phyloP scores from a whole-genome alignment of 2,113 vertebrate species.

The Stigmatopora argus region DNA sequence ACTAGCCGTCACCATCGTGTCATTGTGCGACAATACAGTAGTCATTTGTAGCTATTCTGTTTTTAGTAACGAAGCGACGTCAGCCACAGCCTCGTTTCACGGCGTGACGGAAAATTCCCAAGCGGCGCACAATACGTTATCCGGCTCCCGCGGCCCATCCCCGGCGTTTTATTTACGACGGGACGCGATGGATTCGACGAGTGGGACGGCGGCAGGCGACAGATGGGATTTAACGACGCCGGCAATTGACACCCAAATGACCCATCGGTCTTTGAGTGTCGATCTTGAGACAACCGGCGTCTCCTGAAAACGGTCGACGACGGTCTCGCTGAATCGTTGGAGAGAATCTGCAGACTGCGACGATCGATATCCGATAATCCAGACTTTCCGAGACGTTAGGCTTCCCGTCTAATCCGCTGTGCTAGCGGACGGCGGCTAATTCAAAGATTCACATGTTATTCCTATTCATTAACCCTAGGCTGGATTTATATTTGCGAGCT shows the following conservation, averaged over 20 bases:
- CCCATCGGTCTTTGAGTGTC: not conserved
- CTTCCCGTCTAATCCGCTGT: slow-evolving; percentile 19
- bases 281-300: not conserved
- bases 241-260: not conserved
- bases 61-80: not conserved
- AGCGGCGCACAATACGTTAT: not conserved
- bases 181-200: slow-evolving; percentile 24
- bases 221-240: slow-evolving; percentile 16
- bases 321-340: slow-evolving; percentile 18
- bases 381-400: slow-evolving; percentile 20
- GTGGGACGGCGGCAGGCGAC: slow-evolving; percentile 7
- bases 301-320: not conserved
- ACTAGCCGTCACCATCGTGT: not conserved
- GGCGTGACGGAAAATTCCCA: slow-evolving; percentile 16
- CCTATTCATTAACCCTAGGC: slow-evolving; percentile 33
- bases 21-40: not conserved
- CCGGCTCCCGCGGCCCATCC: not conserved
- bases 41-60: not conserved
- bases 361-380: slow-evolving; percentile 56
- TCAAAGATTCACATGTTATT: slow-evolving; percentile 24
- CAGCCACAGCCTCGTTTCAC: slow-evolving; percentile 1
- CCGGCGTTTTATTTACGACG: slow-evolving; percentile 14
- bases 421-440: slow-evolving; percentile 13
- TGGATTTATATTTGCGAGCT: slow-evolving; percentile 29
- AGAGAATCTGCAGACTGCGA: slow-evolving; percentile 20